Evolutionary conservation across 1,140 invertebrate genomes (phyloP).

Genomic region (Procambarus clarkii): DNA sequence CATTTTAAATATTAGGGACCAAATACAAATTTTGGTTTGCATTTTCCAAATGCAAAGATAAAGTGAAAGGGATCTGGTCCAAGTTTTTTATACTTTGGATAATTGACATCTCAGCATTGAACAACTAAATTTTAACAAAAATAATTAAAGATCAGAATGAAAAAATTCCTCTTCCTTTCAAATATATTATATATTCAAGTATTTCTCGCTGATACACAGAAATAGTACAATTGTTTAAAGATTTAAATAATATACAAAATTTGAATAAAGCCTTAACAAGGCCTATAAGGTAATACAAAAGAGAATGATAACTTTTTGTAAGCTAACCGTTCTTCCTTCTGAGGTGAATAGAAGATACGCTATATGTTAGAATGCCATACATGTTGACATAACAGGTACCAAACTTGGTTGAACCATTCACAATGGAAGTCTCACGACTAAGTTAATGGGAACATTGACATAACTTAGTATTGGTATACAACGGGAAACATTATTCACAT

Average conservation of each 20-base stretch:
- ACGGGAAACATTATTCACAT: neutral
- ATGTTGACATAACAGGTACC: neutral
- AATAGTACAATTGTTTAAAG: neutral
- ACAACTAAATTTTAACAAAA: too few relatives aligned
- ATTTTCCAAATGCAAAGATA: too few relatives aligned
- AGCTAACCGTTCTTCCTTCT: neutral
- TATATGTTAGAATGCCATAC: neutral
- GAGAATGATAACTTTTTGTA: neutral
- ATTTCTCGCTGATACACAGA: neutral
- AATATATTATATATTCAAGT: neutral
- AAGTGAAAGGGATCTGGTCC: too few relatives aligned
- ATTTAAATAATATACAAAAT: slow-evolving; percentile 12
- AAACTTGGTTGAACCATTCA: neutral
- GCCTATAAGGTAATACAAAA: neutral
- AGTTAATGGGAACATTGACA: neutral
- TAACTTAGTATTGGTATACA: neutral
- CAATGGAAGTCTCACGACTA: neutral
- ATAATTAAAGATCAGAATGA: neutral
- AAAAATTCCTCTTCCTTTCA: neutral
- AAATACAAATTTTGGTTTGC: too few relatives aligned
- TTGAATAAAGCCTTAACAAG: neutral
- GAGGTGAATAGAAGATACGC: neutral
- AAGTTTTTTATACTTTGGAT: too few relatives aligned
- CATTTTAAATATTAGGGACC: too few relatives aligned
- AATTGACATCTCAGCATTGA: too few relatives aligned